These are phyloP conservation scores for Chanos chanos DNA, from an alignment of 2,797 vertebrate genomes.

Conservation along the genomic window DNA sequence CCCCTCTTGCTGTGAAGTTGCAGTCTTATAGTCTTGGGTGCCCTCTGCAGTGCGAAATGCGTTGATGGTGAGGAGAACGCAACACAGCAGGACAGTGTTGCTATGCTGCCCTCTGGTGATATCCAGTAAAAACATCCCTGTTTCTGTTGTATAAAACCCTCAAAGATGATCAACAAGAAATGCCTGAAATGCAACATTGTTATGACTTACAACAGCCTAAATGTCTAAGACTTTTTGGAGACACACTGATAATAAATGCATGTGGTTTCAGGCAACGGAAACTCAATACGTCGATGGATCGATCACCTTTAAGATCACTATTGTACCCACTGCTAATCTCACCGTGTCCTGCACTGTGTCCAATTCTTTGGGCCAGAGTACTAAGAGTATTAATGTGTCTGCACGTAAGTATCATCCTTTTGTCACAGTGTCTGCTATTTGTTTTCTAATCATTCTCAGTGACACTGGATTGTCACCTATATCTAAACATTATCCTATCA, in stretches of 20 bases:
- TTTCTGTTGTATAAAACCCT: no score
- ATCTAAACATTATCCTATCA: no score
- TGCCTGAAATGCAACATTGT: no score
- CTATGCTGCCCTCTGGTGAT: conserved; percentile 60
- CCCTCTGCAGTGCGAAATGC: no score
- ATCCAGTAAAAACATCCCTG: neutral
- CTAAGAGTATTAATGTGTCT: conserved; percentile 81
- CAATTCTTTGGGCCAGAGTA: conserved; percentile 81
- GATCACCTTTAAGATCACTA: conserved; percentile 83
- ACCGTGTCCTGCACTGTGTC: conserved; percentile 85
- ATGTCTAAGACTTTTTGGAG: neutral
- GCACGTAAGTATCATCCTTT: conserved; percentile 79
- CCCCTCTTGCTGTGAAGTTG: neutral
- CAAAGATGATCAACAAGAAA: no score
- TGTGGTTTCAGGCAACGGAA: conserved; percentile 53
- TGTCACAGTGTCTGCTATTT: no score
- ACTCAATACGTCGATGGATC: conserved; percentile 65
- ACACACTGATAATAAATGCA: conserved; percentile 16
- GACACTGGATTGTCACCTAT: no score
- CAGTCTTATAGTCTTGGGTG: no score
- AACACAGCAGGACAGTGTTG: neutral
- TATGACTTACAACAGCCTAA: neutral
- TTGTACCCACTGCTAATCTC: conserved; percentile 85
- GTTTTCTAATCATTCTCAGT: no score
- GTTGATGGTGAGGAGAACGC: conserved; percentile 5